Evolutionary conservation across 1,140 invertebrate genomes (phyloP).

Genomic region (Bombus waltoni): DNA sequence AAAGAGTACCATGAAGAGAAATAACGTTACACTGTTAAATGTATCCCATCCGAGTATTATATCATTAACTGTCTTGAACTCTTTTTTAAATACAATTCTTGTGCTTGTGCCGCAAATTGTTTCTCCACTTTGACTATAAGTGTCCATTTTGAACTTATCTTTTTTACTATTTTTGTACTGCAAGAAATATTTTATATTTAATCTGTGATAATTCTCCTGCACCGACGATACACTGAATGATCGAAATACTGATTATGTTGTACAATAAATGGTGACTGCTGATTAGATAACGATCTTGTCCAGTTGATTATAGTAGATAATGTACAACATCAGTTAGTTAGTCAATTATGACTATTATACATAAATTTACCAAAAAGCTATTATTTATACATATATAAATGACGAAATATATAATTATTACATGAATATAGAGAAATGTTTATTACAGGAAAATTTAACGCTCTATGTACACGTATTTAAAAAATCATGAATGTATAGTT

Average conservation of each 20-base stretch:
- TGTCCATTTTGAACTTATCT: not conserved
- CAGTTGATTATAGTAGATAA: not conserved
- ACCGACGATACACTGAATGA: not conserved
- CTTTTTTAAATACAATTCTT: not conserved
- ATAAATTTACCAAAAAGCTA: too few relatives aligned
- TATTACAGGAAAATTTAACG: too few relatives aligned
- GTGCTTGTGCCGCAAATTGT: not conserved
- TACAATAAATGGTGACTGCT: not conserved
- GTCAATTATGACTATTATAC: too few relatives aligned
- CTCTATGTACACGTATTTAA: too few relatives aligned
- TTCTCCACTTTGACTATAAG: not conserved
- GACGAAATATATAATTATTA: too few relatives aligned
- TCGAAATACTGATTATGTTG: not conserved
- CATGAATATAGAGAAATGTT: too few relatives aligned
- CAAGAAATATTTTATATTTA: not conserved
- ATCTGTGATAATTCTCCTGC: not conserved
- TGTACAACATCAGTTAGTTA: not conserved
- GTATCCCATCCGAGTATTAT: constrained; percentile 70
- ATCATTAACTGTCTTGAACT: constrained; percentile 24
- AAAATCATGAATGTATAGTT: too few relatives aligned
- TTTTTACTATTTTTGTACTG: not conserved
- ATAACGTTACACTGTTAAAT: constrained; percentile 62
- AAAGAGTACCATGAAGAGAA: constrained; percentile 56
- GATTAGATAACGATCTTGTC: constrained; percentile 48
- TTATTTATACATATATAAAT: too few relatives aligned